Base-by-base conservation (phyloP, 2,113 vertebrate species). In the Ellobius talpinus region DNA sequence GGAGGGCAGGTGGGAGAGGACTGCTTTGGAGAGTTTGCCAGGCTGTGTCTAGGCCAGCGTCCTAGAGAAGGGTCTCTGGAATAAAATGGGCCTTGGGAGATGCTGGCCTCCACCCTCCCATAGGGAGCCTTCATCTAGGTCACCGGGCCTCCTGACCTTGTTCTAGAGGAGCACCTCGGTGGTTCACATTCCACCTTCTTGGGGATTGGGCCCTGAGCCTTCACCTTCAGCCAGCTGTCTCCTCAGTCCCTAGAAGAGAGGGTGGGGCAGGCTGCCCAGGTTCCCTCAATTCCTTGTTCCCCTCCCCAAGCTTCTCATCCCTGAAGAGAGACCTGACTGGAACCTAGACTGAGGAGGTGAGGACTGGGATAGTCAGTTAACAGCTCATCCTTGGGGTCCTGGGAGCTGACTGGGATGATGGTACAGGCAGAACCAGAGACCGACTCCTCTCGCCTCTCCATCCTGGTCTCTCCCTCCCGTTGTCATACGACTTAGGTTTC, bases 91-190 rank as follows among this genome's bases (percentile, higher is more conserved):
- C 66, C 87, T 85, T 95, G 74, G 77, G 81, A 95, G 84, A 92
- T 45, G 70, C 31, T 92, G 89, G 91, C 77, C 93, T 92, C 70
- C 84, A 87, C 85, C 77, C 19, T 82, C 90, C 96, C 92, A 95
- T 86, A 72, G 96, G 94, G 96, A 96, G 93, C 91, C 89, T 65
- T 96, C 97, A 97, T 97, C 97, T 98, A 97, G 98, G 97, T 97
- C 98, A 97, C 63, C 61, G 7, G 96, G 96, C 97, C 97, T 97
- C 97, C 96, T 97, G 98, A 98, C 98, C 98, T 98, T 98, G 98
- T 96, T 94, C 92, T 72, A 91, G 91, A 96, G 95, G 81, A 31
- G 92, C 92, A 88, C 90, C 94, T 96, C 50, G 68, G 90, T 97
- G 89, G 95, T 94, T 98, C 95, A 96, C 94, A 45, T 97, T 97